Percentiles rank a stretch among this genome's conserved stretches.
phyloP scores from a whole-genome alignment of 2,888 invertebrate genomes.

The Pteria penguin region DNA sequence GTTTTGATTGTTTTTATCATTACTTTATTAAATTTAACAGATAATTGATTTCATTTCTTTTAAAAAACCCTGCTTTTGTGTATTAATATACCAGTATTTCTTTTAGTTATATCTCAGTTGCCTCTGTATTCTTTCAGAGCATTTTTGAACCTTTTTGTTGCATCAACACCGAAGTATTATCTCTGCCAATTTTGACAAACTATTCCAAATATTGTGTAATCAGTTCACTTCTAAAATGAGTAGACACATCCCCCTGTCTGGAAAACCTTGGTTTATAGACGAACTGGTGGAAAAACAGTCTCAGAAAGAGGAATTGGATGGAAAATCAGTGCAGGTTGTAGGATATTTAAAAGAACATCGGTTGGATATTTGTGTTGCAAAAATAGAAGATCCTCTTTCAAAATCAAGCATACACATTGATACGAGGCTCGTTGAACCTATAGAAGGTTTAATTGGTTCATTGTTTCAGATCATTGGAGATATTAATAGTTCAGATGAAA shows the following conservation, averaged over 20 bases:
- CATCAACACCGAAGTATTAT: too few species aligned
- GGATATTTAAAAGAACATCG: not conserved
- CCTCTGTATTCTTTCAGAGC: too few species aligned
- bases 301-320: not conserved
- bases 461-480: not conserved
- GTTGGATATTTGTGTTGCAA: not conserved
- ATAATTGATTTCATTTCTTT: too few species aligned
- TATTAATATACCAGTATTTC: too few species aligned
- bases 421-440: not conserved
- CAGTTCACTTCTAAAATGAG: too few species aligned
- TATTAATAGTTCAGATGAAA: not conserved
- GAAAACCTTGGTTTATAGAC: not conserved
- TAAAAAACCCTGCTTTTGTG: too few species aligned
- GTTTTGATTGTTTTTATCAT: too few species aligned
- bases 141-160: too few species aligned
- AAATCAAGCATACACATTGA: not conserved
- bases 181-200: too few species aligned
- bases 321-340: not conserved
- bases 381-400: not conserved
- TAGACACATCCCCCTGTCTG: not conserved
- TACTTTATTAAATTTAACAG: too few species aligned
- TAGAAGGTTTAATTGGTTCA: not conserved
- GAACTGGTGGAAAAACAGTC: not conserved
- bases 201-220: too few species aligned
- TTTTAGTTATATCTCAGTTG: too few species aligned